These are phyloP conservation scores for Thunnus maccoyii DNA, from an alignment of 2,113 vertebrate species.

Conservation along the genomic window DNA sequence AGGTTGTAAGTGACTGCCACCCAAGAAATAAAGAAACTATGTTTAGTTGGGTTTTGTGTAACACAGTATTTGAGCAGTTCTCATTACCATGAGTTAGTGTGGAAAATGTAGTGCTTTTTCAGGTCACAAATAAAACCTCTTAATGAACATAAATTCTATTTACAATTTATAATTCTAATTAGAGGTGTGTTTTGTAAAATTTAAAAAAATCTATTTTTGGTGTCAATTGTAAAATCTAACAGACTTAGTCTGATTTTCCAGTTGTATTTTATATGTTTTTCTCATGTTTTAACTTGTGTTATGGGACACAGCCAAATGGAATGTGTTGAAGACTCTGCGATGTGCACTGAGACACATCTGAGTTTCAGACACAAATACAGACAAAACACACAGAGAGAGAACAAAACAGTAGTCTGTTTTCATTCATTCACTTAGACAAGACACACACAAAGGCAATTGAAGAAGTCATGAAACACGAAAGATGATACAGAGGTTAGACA, in stretches of 20 bases:
- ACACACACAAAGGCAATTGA: constrained; percentile 64
- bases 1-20: constrained; percentile 18
- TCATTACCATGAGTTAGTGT: neutral
- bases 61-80: constrained; percentile 7
- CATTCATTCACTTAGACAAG: constrained; percentile 52
- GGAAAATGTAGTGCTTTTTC: neutral
- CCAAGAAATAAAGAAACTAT: constrained; percentile 38
- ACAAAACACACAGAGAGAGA: constrained; percentile 61
- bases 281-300: constrained; percentile 35
- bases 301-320: constrained; percentile 50
- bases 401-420: constrained; percentile 31
- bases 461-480: constrained; percentile 57
- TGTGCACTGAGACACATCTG: constrained; percentile 62
- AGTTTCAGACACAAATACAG: constrained; percentile 75
- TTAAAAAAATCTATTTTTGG: neutral
- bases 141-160: neutral
- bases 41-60: constrained; percentile 31
- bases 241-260: neutral
- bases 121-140: neutral
- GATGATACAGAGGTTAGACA: constrained; percentile 62
- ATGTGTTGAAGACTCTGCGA: constrained; percentile 65
- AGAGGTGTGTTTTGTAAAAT: neutral
- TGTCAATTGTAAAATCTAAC: neutral
- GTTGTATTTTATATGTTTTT: neutral
- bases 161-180: constrained; percentile 30